Conservation (phyloP, 2,888 invertebrate genomes). For the Auanema sp. region DNA sequence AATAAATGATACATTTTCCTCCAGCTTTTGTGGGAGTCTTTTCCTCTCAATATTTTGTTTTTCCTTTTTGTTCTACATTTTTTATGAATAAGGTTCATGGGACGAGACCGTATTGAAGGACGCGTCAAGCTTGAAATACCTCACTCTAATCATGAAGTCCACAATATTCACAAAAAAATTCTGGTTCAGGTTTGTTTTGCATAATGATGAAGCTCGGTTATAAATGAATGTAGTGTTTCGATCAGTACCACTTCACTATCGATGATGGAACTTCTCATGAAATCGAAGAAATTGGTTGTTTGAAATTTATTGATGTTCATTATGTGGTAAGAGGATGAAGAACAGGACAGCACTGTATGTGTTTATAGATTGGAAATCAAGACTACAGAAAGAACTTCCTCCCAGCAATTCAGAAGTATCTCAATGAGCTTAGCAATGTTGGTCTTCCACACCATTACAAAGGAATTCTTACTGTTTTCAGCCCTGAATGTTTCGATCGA, state of each 20-base stretch:
- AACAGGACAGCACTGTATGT: not conserved
- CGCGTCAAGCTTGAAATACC: no score
- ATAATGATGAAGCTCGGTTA: no score
- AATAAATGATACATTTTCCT: no score
- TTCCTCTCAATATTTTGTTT: no score
- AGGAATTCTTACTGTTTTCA: constrained; percentile 31
- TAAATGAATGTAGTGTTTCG: no score
- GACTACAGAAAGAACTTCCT: constrained; percentile 19
- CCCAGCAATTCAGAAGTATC: constrained; percentile 20
- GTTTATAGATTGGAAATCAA: constrained; percentile 11
- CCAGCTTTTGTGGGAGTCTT: no score
- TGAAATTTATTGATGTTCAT: constrained; percentile 28
- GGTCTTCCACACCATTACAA: not conserved
- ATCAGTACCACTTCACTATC: not conserved
- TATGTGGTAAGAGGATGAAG: constrained; percentile 20
- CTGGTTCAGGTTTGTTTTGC: not conserved
- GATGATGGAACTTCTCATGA: constrained; percentile 8
- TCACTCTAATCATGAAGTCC: no score
- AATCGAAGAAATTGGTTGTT: constrained; percentile 33
- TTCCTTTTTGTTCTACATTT: no score
- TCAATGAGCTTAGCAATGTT: constrained; percentile 12
- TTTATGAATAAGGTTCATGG: no score
- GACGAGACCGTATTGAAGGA: no score
- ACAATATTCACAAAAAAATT: no score
- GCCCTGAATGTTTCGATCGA: constrained; percentile 25